Conservation (phyloP, 2,888 invertebrate species). For the Amiota mariae region DNA sequence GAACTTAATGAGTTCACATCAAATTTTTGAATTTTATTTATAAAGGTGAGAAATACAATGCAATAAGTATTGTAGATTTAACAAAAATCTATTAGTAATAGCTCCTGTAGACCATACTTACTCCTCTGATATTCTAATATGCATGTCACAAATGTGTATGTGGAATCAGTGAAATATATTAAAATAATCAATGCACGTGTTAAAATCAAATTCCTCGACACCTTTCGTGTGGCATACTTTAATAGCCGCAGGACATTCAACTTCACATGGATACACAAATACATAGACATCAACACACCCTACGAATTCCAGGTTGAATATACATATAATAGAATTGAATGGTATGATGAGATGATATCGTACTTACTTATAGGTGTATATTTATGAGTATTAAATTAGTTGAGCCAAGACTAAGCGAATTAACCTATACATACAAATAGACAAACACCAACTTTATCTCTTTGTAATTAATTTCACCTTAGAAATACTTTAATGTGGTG, state of each 20-base stretch:
- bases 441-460: background rate
- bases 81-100: no score
- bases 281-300: background rate
- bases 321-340: no score
- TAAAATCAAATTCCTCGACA: slow-evolving; percentile 71
- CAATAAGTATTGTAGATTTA: no score
- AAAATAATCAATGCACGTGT: slow-evolving; percentile 55
- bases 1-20: no score
- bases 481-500: slow-evolving; percentile 6
- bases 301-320: no score
- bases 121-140: no score
- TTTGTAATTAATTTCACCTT: background rate
- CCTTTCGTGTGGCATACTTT: slow-evolving; percentile 45
- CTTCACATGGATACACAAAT: slow-evolving; percentile 4
- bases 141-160: no score
- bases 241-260: slow-evolving; percentile 41
- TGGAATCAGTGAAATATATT: background rate
- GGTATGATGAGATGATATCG: no score
- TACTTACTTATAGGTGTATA: no score
- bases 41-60: no score
- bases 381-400: slow-evolving; percentile 47
- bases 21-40: no score
- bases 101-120: no score
- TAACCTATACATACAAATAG: slow-evolving; percentile 23
- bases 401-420: slow-evolving; percentile 38